Base-by-base conservation (phyloP, 2,888 invertebrate genomes). In the Arctia plantaginis region DNA sequence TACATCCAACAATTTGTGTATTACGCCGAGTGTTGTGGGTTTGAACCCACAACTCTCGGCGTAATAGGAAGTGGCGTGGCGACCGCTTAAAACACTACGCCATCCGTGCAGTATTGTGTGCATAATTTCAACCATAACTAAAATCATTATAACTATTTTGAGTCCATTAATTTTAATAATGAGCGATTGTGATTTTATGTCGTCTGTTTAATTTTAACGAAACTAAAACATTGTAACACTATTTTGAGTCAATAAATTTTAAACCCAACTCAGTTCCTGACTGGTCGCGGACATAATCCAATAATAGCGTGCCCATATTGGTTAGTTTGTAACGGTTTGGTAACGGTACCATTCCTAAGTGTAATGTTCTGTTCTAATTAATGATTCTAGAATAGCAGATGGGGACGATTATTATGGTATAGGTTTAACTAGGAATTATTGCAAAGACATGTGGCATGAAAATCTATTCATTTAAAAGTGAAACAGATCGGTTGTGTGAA, bases 311-410 rank as follows among this genome's bases (percentile, higher is more conserved):
- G 8, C 6, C 8, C 62, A 18, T 62, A 18, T 30, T 62, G 30
- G 62, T 62, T 62, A 62, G 62, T 30, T 62, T 62, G 30, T 30
- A 62, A 30, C n/a, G n/a, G n/a, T n/a, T 62, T 30, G 62, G 62
- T 62, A 30, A 62, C 3, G 30, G 62, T 30, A 8, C 30, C 62
- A 62, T 18, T 27, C 62, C 62, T 62, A 18, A 62, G 30, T 30
- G 27, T 62, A 62, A 62, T 62, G 59, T 62, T 27, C 59, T 30
- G 62, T 62, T 62, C 62, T 62, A 62, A 62, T 62, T 30, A 30
- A 62, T 30, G 62, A 62, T 30, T 62, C 18, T 8, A 62, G 27
- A 62, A 39, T 30, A 62, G 62, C 62, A 62, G 15, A 62, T 59
- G 59, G 27, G n/a, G 27, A 27, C 13, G 59, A 59, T 55, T 55